These are phyloP conservation scores for Takifugu rubripes DNA, from an alignment of 2,797 vertebrate species.

Conservation along the genomic window DNA sequence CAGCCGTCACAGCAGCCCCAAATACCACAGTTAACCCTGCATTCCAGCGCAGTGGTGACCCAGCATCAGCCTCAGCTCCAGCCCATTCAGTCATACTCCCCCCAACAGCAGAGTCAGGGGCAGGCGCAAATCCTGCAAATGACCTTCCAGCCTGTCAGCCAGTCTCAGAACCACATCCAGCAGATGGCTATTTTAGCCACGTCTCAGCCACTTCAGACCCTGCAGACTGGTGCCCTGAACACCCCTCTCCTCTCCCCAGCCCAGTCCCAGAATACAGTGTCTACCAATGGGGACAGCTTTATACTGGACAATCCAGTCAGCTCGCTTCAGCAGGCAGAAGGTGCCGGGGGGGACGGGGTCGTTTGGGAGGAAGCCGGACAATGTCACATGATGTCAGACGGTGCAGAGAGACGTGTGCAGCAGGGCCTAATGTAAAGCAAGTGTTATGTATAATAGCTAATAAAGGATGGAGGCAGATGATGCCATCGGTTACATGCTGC, in stretches of 20 bases:
- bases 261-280: slow-evolving; percentile 35
- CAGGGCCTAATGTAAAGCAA: slow-evolving; percentile 61
- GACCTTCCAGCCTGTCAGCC: slow-evolving; percentile 73
- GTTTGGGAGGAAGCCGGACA: slow-evolving; percentile 62
- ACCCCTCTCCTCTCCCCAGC: slow-evolving; percentile 44
- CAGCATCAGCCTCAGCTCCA: slow-evolving; percentile 82
- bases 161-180: slow-evolving; percentile 66
- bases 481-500: slow-evolving; percentile 35
- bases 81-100: slow-evolving; percentile 74
- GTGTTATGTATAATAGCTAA: slow-evolving; percentile 4
- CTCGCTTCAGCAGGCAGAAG: slow-evolving; percentile 56
- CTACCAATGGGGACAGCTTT: slow-evolving; percentile 52
- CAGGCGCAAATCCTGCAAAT: slow-evolving; percentile 77
- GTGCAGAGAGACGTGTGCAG: slow-evolving; percentile 56
- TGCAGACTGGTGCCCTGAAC: slow-evolving; percentile 42
- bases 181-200: slow-evolving; percentile 69
- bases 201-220: slow-evolving; percentile 66
- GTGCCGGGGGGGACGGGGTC: slow-evolving; percentile 32
- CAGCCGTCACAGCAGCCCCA: slow-evolving; percentile 71
- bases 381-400: slow-evolving; percentile 53
- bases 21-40: slow-evolving; percentile 66
- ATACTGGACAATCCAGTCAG: slow-evolving; percentile 52
- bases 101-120: slow-evolving; percentile 65
- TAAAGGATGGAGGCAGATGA: slow-evolving; percentile 18
- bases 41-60: slow-evolving; percentile 70